Base-by-base conservation (phyloP, 2,113 vertebrate genomes). In the Formicarius rufipectus region DNA sequence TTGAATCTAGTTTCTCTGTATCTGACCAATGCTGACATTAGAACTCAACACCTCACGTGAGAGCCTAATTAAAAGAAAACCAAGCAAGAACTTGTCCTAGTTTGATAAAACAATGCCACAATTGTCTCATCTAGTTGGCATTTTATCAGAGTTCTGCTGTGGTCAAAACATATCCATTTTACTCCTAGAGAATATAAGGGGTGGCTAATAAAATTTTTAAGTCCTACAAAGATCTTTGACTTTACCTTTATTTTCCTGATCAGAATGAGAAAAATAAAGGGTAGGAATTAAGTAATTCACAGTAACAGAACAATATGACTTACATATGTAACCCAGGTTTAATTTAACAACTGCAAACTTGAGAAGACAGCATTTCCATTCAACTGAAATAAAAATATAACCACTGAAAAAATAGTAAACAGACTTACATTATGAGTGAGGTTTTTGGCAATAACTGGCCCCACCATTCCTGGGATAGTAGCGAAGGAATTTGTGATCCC, bases 401-500 rank as follows among this genome's bases (percentile, higher is more conserved):
- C 31, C 30, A 50, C 14, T 47, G 66, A 37, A 85, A 59, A n/a
- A 77, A 18, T 0, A 82, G 64, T 44, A 68, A 85, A 55, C 40
- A 73, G 90, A 97, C 99, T 99, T 98, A 99, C 99, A 44, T 98
- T 93, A 62, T 96, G 97, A 82, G 99, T 99, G 88, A 99, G 97
- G 30, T 77, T 96, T 96, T 98, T 98, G 52, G 98, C 99, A 88
- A 99, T 98, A 92, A 99, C 97, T 58, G 99, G 99, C 45, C 99
- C 99, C 82, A 99, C 97, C 99, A 99, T 99, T 79, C 99, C 99
- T 60, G 99, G 99, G 66, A 99, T 98, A 63, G 99, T 99, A 72
- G 98, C 99, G 97, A 99, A 99, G 40, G 99, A 98, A 97, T 99
- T 99, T 95, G 99, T 99, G 97, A 99, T 99, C 90, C 99, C 99